A percentile compares a stretch with the other conserved stretches of the same genome.
Conservation (phyloP, 2,797 vertebrate genomes). For the Lagorchestes hirsutus region DNA sequence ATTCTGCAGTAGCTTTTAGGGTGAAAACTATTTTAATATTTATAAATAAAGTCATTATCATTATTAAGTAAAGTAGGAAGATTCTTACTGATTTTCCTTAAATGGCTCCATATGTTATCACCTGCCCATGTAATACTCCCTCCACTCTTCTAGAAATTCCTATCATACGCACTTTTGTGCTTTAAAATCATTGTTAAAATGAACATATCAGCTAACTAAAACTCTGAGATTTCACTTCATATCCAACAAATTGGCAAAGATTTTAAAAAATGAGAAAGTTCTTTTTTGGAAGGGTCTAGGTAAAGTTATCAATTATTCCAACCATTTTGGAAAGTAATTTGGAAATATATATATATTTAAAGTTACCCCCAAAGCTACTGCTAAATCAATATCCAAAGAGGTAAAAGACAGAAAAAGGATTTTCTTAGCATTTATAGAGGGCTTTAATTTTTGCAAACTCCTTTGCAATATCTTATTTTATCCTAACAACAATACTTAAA, state of each 20-base stretch:
- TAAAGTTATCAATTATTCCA: neutral
- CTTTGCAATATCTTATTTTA: neutral
- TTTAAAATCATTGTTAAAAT: neutral
- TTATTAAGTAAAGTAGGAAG: fast-evolving
- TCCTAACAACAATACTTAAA: neutral
- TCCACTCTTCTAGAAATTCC: neutral
- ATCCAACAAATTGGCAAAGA: neutral
- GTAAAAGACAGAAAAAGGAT: neutral
- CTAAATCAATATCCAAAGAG: neutral
- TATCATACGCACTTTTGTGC: neutral
- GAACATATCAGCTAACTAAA: neutral
- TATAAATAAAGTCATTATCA: neutral
- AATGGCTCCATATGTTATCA: neutral
- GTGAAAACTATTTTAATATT: neutral
- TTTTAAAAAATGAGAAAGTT: neutral
- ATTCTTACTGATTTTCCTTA: neutral
- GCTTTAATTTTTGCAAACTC: neutral
- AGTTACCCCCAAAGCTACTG: neutral
- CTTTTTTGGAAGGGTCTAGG: neutral
- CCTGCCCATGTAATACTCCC: neutral
- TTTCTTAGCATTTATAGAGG: neutral
- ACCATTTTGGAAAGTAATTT: neutral
- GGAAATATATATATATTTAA: neutral
- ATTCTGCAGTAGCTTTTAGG: neutral
- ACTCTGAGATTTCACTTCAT: neutral